phyloP scores from a whole-genome alignment of 2,113 vertebrate species.

The Lamprotornis superbus region DNA sequence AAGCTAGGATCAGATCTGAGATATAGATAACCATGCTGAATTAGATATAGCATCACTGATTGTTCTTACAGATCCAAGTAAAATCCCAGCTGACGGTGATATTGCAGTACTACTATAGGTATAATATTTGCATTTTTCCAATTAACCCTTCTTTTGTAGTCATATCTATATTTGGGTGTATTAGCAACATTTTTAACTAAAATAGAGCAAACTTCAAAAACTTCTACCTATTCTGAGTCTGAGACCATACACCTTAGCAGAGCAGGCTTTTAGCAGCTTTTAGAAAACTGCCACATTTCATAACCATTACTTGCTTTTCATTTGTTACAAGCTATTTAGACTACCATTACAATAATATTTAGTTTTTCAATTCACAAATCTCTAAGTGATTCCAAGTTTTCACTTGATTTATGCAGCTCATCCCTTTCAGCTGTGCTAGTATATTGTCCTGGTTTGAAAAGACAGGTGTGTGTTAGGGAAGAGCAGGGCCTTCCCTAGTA shows the following conservation, averaged over 20 bases:
- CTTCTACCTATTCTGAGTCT: constrained; percentile 21
- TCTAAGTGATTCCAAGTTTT: background rate
- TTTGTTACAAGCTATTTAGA: background rate
- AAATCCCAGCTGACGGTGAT: background rate
- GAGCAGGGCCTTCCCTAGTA: no score
- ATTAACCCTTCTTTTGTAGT: constrained; percentile 20
- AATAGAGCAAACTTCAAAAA: background rate
- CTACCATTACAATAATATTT: background rate
- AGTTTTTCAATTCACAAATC: background rate
- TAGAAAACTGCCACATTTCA: background rate
- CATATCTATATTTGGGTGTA: background rate
- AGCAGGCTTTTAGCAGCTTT: background rate
- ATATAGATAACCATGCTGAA: constrained; percentile 26
- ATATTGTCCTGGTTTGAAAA: no score
- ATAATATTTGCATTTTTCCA: background rate
- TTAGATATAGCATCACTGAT: constrained; percentile 31
- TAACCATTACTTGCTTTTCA: background rate
- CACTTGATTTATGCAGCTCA: background rate
- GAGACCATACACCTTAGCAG: background rate
- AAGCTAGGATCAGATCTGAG: constrained; percentile 41
- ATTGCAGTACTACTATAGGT: background rate
- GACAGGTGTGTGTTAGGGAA: no score
- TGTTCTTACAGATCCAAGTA: background rate
- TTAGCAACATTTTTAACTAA: background rate
- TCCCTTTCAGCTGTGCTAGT: background rate